Conservation (phyloP, 2,113 vertebrate species). For the Scartelaos histophorus region DNA sequence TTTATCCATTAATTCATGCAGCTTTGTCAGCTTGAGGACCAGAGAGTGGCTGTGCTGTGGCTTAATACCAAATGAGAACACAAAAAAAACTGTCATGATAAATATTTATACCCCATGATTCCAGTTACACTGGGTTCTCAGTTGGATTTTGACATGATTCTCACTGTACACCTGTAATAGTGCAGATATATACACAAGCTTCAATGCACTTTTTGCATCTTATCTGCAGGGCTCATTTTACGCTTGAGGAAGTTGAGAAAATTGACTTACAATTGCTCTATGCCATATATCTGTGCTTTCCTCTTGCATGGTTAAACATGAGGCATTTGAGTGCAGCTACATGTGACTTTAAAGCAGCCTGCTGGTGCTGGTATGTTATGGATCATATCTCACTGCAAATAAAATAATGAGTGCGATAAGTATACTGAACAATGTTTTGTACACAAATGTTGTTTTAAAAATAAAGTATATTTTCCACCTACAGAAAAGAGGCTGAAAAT, state of each 20-base stretch:
- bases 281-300: conserved; percentile 67
- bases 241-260: conserved; percentile 69
- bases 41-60: conserved; percentile 7
- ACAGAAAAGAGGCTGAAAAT: conserved; percentile 23
- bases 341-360: conserved; percentile 34
- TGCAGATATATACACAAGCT: conserved; percentile 62
- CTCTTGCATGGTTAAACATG: conserved; percentile 53
- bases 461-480: background rate
- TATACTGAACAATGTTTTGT: background rate
- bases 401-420: background rate
- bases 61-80: conserved; percentile 48
- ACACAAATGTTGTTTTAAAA: background rate
- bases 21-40: conserved; percentile 40
- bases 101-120: conserved; percentile 57
- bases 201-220: conserved; percentile 58
- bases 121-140: conserved; percentile 33
- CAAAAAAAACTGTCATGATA: conserved; percentile 45
- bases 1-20: conserved; percentile 51
- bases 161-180: conserved; percentile 59
- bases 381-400: background rate
- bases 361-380: background rate
- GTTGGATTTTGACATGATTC: conserved; percentile 52
- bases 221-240: conserved; percentile 77
- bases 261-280: conserved; percentile 74
- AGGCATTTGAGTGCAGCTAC: conserved; percentile 58